Conservation (phyloP, 2,113 vertebrate genomes). For the Cavia porcellus region DNA sequence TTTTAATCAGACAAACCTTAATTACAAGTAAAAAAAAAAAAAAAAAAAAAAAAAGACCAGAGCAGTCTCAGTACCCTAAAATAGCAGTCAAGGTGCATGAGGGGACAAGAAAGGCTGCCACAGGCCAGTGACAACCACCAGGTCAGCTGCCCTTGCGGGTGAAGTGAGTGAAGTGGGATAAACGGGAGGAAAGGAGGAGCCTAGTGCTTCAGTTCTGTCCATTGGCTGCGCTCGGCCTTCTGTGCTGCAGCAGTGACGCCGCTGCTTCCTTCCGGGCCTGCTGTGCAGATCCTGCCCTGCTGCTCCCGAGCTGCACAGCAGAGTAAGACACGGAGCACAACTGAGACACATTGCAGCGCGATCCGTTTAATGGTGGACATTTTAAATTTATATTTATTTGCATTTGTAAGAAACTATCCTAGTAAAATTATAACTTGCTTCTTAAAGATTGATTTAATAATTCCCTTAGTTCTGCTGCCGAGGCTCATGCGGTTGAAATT, state of each 20-base stretch:
- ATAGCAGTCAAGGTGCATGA: background rate
- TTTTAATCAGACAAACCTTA: background rate
- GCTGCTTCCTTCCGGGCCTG: background rate
- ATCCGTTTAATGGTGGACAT: background rate
- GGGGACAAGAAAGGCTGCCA: background rate
- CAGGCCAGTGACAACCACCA: background rate
- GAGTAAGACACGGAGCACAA: accelerated
- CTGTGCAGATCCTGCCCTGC: background rate
- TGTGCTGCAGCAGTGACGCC: background rate
- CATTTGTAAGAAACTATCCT: background rate
- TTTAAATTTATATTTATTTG: background rate
- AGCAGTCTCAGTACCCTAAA: background rate
- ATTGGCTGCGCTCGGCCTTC: background rate
- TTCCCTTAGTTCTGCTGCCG: background rate
- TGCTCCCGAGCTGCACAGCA: background rate
- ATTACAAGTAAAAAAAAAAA: background rate
- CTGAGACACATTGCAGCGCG: background rate
- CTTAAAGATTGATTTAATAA: background rate
- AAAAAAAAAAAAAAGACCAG: background rate
- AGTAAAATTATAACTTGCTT: background rate
- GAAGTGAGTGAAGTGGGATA: background rate
- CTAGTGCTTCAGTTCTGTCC: background rate
- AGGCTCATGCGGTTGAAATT: background rate
- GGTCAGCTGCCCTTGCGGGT: background rate
- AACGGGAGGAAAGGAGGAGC: background rate